Conservation (phyloP, 2,888 invertebrate species). For the Blastobasis adustella region DNA sequence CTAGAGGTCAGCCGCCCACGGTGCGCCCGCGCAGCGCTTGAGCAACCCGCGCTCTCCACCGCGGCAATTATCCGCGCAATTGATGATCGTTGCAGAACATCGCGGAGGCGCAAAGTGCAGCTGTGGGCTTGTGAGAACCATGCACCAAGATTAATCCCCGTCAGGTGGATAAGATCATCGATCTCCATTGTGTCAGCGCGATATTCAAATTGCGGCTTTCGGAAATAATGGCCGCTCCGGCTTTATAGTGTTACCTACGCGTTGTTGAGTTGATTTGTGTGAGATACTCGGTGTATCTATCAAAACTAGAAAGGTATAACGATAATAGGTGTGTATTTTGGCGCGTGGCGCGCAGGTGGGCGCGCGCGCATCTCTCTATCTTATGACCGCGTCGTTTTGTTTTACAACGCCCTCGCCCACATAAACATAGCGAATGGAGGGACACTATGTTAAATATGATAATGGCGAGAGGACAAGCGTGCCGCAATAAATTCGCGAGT, state of each 20-base stretch:
- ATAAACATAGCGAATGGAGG: slow-evolving; percentile 6
- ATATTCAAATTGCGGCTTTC: too few species aligned
- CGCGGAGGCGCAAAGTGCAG: slow-evolving; percentile 24
- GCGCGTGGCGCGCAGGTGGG: slow-evolving; percentile 29
- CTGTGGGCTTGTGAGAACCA: neutral
- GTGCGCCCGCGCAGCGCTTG: too few species aligned
- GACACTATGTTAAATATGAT: slow-evolving; percentile 7
- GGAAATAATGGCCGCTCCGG: too few species aligned
- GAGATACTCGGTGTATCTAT: neutral
- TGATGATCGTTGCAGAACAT: slow-evolving; percentile 52
- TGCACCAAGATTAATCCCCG: too few species aligned
- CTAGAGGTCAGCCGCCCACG: slow-evolving; percentile 53
- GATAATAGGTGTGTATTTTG: slow-evolving; percentile 1
- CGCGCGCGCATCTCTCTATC: slow-evolving; percentile 6
- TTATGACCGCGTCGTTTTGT: neutral
- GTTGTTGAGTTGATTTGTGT: too few species aligned
- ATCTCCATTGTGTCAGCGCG: too few species aligned
- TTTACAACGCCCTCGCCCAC: slow-evolving; percentile 3
- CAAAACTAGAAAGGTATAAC: slow-evolving; percentile 15
- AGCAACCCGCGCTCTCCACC: neutral
- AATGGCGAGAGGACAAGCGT: slow-evolving; percentile 1
- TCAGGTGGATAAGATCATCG: too few species aligned
- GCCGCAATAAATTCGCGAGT: slow-evolving; percentile 5
- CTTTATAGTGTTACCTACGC: too few species aligned
- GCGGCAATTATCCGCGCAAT: slow-evolving; percentile 44